phyloP scores from a whole-genome alignment of 2,113 vertebrate genomes.

The human region GRCh38 chr9:18737501-18738000 shows the following conservation, averaged over 20 bases:
- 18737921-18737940: background rate
- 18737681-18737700: background rate
- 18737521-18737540: background rate
- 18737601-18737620: background rate
- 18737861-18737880: background rate
- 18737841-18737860: background rate
- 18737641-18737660: background rate
- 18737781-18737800: background rate
- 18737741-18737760: background rate
- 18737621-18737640: background rate
- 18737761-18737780: background rate
- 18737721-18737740: conserved; percentile 23
- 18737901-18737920: background rate
- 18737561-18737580: background rate
- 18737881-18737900: background rate
- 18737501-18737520: background rate
- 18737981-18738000: background rate
- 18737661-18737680: background rate
- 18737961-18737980: background rate
- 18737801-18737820: background rate
- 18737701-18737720: background rate
- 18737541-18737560: background rate
- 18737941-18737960: background rate
- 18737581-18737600: background rate
- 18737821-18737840: background rate